Conservation (phyloP, 2,113 vertebrate species). For the Prochilodus magdalenae region DNA sequence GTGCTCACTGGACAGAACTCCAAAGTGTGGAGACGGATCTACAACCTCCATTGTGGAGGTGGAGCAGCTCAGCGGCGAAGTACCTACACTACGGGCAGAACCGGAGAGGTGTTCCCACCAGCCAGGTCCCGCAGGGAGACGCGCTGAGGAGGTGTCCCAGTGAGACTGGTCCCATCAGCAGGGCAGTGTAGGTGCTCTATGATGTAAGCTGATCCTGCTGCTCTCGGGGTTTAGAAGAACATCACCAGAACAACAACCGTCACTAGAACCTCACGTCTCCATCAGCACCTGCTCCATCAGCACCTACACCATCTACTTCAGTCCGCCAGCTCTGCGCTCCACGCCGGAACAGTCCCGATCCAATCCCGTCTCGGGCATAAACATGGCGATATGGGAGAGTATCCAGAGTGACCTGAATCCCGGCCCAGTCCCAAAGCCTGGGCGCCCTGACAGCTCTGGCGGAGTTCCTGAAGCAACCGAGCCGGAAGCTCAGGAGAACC, state of each 20-base stretch:
- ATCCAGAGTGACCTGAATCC: not conserved
- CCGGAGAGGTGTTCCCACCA: not conserved
- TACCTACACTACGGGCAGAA: not conserved
- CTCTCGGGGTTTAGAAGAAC: too few relatives aligned
- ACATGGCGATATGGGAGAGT: not conserved
- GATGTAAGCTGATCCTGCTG: too few relatives aligned
- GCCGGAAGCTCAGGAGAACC: too few relatives aligned
- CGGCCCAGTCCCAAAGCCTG: not conserved
- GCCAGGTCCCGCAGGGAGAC: not conserved
- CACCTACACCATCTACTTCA: too few relatives aligned
- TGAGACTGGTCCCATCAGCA: not conserved
- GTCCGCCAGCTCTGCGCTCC: not conserved
- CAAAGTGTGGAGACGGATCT: not conserved
- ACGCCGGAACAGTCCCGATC: not conserved
- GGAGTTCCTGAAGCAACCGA: not conserved
- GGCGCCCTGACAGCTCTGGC: too few relatives aligned
- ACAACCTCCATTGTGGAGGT: constrained; percentile 38
- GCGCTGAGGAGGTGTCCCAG: not conserved
- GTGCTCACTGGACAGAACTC: not conserved
- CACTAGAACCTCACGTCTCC: too few relatives aligned
- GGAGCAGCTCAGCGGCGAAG: too few relatives aligned
- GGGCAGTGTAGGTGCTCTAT: too few relatives aligned
- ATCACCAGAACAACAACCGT: too few relatives aligned
- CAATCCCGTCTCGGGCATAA: not conserved
- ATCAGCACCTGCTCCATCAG: too few relatives aligned